Evolutionary conservation across 2,113 vertebrate species (phyloP).

Genomic region (Hypanus sabinus): DNA sequence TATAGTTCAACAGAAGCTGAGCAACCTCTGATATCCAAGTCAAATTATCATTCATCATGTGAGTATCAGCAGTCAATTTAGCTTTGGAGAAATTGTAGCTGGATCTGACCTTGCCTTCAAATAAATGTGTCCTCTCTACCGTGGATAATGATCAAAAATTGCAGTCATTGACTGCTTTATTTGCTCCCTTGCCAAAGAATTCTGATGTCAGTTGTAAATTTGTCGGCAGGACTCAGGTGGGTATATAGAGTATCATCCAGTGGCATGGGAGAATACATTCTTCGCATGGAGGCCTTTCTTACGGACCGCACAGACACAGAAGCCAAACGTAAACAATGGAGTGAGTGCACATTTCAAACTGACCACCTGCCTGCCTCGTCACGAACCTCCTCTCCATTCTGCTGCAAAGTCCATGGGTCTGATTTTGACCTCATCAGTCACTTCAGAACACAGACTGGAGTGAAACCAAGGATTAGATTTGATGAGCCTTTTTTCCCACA

Average conservation of each 20-base stretch:
- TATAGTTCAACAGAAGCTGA: background rate
- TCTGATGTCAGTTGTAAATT: background rate
- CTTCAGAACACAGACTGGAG: too few relatives aligned
- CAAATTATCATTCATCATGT: background rate
- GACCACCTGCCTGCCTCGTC: too few relatives aligned
- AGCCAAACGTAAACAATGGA: too few relatives aligned
- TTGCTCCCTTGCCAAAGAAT: background rate
- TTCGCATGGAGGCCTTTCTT: too few relatives aligned
- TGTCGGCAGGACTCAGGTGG: background rate
- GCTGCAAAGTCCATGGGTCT: too few relatives aligned
- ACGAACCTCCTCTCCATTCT: too few relatives aligned
- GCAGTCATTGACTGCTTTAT: background rate
- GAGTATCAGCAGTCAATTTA: background rate
- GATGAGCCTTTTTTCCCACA: too few relatives aligned
- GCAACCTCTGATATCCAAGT: background rate
- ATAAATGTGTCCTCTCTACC: background rate
- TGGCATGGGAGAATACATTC: too few relatives aligned
- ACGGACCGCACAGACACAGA: too few relatives aligned
- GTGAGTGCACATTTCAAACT: too few relatives aligned
- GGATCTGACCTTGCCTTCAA: background rate
- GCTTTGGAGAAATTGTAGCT: background rate
- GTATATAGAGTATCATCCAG: background rate
- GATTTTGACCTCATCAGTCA: too few relatives aligned
- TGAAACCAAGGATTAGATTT: too few relatives aligned
- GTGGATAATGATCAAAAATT: background rate